phyloP scores from a whole-genome alignment of 2,888 invertebrate genomes.

The Bhutanitis thaidina region DNA sequence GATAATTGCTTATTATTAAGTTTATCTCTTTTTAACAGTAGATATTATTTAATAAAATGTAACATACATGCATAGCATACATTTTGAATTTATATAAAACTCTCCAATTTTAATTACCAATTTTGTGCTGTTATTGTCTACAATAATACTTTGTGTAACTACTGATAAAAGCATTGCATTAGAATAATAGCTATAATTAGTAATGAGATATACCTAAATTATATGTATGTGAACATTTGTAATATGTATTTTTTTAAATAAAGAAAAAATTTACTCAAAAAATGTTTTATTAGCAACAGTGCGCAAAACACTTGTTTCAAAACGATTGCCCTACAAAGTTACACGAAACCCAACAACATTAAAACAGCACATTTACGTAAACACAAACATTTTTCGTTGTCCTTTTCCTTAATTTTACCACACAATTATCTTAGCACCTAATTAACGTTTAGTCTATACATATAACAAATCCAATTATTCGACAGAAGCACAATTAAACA shows the following conservation, averaged over 20 bases:
- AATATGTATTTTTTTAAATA: neutral
- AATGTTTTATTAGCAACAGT: constrained; percentile 1
- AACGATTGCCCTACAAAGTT: neutral
- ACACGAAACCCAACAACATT: neutral
- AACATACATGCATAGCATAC: no score
- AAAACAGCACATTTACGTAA: neutral
- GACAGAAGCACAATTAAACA: neutral
- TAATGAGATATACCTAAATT: no score
- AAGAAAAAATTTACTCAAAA: neutral
- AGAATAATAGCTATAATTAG: no score
- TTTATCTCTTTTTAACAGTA: no score
- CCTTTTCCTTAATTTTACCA: constrained; percentile 4
- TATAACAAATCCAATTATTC: constrained; percentile 5
- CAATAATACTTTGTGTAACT: no score
- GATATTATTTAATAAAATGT: no score
- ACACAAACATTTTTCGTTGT: neutral
- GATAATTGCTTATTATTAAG: no score
- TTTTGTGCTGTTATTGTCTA: no score
- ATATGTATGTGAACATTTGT: no score
- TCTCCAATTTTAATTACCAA: no score
- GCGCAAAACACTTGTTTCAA: neutral
- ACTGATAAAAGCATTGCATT: no score
- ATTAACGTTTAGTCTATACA: neutral
- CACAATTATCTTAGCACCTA: constrained; percentile 7
- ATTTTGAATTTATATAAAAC: no score